These are phyloP conservation scores for Nipponia nippon DNA, from an alignment of 2,113 vertebrate species.

Conservation along the genomic window DNA sequence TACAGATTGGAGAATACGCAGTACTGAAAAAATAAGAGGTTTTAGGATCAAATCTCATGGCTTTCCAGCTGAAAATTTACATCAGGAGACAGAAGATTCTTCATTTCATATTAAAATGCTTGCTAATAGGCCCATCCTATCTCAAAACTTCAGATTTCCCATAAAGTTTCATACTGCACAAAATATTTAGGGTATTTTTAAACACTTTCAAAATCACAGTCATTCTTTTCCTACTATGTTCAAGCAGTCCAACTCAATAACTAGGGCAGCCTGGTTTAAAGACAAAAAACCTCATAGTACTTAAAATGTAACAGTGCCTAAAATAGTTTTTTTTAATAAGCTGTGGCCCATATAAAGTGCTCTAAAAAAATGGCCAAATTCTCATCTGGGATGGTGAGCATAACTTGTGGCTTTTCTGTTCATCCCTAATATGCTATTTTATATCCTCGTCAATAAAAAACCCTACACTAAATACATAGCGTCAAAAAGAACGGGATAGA, in stretches of 20 bases:
- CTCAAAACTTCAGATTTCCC: background rate
- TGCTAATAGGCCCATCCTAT: background rate
- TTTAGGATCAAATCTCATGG: background rate
- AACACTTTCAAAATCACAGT: background rate
- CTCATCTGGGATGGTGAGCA: background rate
- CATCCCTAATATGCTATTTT: background rate
- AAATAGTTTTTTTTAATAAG: constrained; percentile 2
- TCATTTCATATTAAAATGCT: background rate
- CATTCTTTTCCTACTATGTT: background rate
- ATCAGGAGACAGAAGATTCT: background rate
- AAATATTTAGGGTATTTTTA: background rate
- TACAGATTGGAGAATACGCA: background rate
- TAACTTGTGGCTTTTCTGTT: background rate
- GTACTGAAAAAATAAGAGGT: background rate
- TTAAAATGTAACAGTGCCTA: background rate
- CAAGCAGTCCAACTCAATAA: background rate
- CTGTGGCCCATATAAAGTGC: background rate
- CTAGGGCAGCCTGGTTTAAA: background rate
- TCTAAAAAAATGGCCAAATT: background rate
- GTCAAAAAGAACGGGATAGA: background rate
- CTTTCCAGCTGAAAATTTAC: background rate
- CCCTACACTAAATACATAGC: background rate
- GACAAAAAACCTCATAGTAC: background rate
- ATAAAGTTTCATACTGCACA: background rate
- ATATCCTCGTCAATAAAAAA: background rate